Percentiles rank a stretch among this genome's conserved stretches.
phyloP scores from a whole-genome alignment of 2,888 invertebrate species.

The Tenthredo livida region DNA sequence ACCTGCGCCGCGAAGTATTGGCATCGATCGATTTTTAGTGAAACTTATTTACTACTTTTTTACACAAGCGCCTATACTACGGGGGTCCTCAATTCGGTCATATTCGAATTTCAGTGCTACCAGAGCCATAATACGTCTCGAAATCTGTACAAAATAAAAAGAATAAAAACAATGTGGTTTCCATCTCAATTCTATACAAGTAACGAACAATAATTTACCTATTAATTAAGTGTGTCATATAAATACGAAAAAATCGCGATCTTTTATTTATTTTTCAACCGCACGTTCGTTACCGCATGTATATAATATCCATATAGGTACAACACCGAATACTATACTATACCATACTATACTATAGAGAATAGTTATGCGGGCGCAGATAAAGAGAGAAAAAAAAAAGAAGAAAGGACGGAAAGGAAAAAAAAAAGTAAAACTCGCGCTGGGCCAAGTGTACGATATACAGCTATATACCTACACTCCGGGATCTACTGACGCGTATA shows the following conservation, averaged over 20 bases:
- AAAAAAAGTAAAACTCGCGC: slow-evolving; percentile 31
- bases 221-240: too few relatives aligned
- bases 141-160: too few relatives aligned
- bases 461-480: neutral
- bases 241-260: neutral
- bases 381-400: neutral
- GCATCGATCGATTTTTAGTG: slow-evolving; percentile 16
- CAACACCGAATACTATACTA: neutral
- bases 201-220: too few relatives aligned
- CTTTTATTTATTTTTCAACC: too few relatives aligned
- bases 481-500: neutral
- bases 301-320: neutral
- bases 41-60: neutral
- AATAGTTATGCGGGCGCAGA: neutral
- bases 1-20: neutral
- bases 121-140: too few relatives aligned
- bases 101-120: too few relatives aligned
- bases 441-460: neutral
- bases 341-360: neutral
- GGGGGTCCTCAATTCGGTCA: too few relatives aligned
- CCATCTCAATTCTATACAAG: too few relatives aligned
- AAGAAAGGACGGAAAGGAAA: too few relatives aligned
- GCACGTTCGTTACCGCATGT: too few relatives aligned
- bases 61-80: neutral
- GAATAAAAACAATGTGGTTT: too few relatives aligned